Evolutionary conservation across 2,113 vertebrate genomes (phyloP).

Genomic region (Corythornis vintsioides): DNA sequence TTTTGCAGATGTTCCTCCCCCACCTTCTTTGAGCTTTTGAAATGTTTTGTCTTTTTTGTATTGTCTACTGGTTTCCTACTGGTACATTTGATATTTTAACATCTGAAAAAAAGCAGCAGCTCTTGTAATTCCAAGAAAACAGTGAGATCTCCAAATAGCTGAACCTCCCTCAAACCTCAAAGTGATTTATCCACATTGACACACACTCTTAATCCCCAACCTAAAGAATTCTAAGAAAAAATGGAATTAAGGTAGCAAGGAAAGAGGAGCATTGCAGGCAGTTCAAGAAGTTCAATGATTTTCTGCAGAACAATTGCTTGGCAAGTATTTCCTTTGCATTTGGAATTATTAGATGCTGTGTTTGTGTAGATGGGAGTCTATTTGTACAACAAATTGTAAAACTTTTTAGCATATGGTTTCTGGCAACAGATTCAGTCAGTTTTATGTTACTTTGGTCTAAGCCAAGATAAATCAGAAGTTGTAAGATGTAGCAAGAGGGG

Average conservation of each 20-base stretch:
- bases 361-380: background rate
- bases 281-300: background rate
- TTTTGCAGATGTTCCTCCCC: background rate
- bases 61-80: background rate
- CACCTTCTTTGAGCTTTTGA: background rate
- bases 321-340: background rate
- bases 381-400: background rate
- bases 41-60: background rate
- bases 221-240: background rate
- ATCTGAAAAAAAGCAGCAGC: background rate
- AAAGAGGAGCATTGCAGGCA: background rate
- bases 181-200: background rate
- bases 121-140: background rate
- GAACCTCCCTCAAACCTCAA: background rate
- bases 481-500: slow-evolving; percentile 45
- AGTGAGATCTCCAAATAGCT: background rate
- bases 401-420: background rate
- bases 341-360: background rate
- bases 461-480: slow-evolving; percentile 49
- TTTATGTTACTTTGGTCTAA: slow-evolving; percentile 12
- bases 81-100: background rate
- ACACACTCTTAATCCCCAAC: background rate
- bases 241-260: background rate
- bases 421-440: slow-evolving; percentile 4
- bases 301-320: background rate